Conservation (phyloP, 2,888 invertebrate species). For the Caenorhabditis virilis region DNA sequence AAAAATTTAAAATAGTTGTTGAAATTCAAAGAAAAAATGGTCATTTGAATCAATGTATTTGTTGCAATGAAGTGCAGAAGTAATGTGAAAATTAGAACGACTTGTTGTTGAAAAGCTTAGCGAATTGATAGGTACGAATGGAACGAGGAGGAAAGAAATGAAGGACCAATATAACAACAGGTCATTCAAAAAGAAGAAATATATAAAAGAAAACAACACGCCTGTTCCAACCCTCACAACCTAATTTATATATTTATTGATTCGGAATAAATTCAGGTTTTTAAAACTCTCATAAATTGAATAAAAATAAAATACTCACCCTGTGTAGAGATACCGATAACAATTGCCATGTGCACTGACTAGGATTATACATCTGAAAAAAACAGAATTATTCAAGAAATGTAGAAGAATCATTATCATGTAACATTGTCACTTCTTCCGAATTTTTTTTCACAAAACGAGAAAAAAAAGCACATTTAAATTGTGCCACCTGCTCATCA, state of each 20-base stretch:
- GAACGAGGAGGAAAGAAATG: no score
- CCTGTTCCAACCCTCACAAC: background rate
- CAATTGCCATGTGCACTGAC: slow-evolving; percentile 59
- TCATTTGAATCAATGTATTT: no score
- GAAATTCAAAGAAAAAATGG: no score
- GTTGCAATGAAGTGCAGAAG: no score
- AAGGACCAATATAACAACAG: no score
- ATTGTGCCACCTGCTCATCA: background rate
- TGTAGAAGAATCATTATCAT: background rate
- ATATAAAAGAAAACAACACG: background rate
- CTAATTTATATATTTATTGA: background rate
- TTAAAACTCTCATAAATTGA: background rate
- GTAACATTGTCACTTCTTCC: background rate
- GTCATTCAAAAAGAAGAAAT: background rate
- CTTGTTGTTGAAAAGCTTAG: no score
- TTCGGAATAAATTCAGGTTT: background rate
- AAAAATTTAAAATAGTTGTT: no score
- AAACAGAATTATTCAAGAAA: background rate
- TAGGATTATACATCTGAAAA: slow-evolving; percentile 40
- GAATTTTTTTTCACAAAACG: background rate
- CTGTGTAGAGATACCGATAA: slow-evolving; percentile 64
- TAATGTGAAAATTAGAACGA: no score
- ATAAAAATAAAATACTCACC: slow-evolving; percentile 45
- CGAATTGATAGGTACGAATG: no score
- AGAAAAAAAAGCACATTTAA: background rate